These are phyloP conservation scores for Sarcophaga subvicina DNA, from an alignment of 2,888 invertebrate genomes.

Conservation along the genomic window DNA sequence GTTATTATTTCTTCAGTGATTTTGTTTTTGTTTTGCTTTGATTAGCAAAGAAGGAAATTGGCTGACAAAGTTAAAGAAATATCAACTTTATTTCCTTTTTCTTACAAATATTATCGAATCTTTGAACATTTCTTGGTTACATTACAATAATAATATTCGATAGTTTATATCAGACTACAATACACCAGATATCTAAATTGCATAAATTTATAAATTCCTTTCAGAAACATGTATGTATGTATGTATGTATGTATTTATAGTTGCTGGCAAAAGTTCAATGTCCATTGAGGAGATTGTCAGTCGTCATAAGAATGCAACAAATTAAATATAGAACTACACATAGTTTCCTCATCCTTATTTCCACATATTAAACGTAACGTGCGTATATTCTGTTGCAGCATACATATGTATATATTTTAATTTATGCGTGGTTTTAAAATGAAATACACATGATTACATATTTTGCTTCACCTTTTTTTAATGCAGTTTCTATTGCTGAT, in stretches of 20 bases:
- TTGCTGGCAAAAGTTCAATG: conserved; percentile 79
- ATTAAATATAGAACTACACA: conserved; percentile 50
- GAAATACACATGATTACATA: neutral
- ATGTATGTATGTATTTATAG: conserved; percentile 45
- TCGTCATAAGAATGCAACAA: conserved; percentile 43
- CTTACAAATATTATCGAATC: neutral
- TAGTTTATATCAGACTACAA: no score
- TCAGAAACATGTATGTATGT: neutral
- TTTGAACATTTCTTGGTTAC: no score
- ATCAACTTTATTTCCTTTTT: neutral
- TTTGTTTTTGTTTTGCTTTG: conserved; percentile 17
- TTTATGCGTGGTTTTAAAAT: conserved; percentile 1
- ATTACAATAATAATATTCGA: no score
- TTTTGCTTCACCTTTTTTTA: neutral
- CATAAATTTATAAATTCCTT: neutral
- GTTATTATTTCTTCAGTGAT: conserved; percentile 33
- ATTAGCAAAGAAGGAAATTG: conserved; percentile 51
- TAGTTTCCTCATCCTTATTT: conserved; percentile 9
- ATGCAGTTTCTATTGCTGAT: neutral
- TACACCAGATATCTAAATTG: no score
- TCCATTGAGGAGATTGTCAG: conserved; percentile 70
- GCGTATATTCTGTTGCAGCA: neutral
- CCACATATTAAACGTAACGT: neutral
- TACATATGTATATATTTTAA: neutral
- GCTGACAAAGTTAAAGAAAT: conserved; percentile 21